Conservation (phyloP, 1,140 invertebrate species). For the Vanessa tameamea region DNA sequence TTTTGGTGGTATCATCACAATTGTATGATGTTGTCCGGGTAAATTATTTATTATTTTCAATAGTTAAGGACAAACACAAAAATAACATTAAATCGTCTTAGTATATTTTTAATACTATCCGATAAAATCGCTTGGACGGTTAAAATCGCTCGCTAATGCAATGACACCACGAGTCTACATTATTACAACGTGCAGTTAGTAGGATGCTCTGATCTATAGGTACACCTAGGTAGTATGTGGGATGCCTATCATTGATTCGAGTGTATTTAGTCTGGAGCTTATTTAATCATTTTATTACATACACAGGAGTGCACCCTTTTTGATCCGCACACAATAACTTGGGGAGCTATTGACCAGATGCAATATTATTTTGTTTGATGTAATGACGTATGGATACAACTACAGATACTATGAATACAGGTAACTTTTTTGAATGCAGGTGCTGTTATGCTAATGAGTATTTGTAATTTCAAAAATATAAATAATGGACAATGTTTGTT, state of each 20-base stretch:
- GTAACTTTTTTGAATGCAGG: not conserved
- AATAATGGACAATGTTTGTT: not conserved
- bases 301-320: conserved; percentile 19
- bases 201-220: conserved; percentile 4
- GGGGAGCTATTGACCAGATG: conserved; percentile 24
- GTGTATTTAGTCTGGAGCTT: conserved; percentile 21
- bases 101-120: no score
- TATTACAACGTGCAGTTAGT: conserved; percentile 13
- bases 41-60: no score
- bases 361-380: conserved; percentile 21
- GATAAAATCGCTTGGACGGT: no score
- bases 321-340: conserved; percentile 19
- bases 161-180: not conserved
- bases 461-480: no score
- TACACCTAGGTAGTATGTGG: not conserved
- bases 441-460: not conserved
- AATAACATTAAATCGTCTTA: no score
- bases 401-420: not conserved
- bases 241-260: conserved; percentile 20
- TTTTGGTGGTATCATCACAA: no score
- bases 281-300: conserved; percentile 28
- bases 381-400: not conserved
- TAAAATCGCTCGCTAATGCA: not conserved
- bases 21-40: no score
- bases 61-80: no score